phyloP scores from a whole-genome alignment of 1,140 invertebrate species.

The Drosophila ficusphila region DNA sequence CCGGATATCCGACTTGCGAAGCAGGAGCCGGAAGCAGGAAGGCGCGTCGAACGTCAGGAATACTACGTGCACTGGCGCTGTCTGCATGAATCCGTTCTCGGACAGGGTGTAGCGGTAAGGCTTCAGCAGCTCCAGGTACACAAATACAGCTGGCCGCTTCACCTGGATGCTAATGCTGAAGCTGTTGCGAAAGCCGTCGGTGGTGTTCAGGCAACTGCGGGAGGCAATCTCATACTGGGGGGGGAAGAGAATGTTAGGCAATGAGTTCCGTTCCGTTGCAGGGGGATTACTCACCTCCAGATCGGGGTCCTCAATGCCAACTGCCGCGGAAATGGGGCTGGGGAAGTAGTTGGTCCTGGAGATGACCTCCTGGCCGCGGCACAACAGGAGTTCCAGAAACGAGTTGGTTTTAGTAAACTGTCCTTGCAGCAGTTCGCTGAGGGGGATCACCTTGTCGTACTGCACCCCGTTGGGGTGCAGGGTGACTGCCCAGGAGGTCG shows the following conservation, averaged over 20 bases:
- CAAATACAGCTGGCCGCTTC: constrained; percentile 70
- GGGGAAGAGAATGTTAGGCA: background rate
- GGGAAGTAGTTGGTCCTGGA: constrained; percentile 75
- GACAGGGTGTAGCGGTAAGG: constrained; percentile 71
- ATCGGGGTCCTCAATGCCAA: constrained; percentile 62
- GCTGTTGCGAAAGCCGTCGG: constrained; percentile 84
- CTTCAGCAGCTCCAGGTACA: constrained; percentile 79
- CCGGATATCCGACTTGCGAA: constrained; percentile 63
- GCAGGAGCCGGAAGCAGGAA: constrained; percentile 48
- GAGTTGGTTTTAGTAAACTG: constrained; percentile 53
- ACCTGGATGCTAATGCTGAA: constrained; percentile 68
- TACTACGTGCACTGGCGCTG: constrained; percentile 62
- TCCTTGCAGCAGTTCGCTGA: constrained; percentile 46
- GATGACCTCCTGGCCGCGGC: constrained; percentile 32
- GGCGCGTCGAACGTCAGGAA: constrained; percentile 52
- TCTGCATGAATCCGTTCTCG: constrained; percentile 83
- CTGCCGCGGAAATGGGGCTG: constrained; percentile 45
- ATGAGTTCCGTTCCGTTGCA: too few species aligned
- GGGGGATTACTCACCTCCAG: constrained; percentile 48
- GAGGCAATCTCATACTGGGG: constrained; percentile 59
- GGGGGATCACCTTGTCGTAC: constrained; percentile 66
- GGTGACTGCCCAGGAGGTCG: constrained; percentile 53
- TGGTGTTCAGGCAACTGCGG: constrained; percentile 36
- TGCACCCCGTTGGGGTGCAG: constrained; percentile 75
- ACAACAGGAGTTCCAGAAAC: constrained; percentile 66